A percentile compares a stretch with the other conserved stretches of the same genome.
phyloP scores from a whole-genome alignment of 2,888 invertebrate species.

The Ophion ellenae region DNA sequence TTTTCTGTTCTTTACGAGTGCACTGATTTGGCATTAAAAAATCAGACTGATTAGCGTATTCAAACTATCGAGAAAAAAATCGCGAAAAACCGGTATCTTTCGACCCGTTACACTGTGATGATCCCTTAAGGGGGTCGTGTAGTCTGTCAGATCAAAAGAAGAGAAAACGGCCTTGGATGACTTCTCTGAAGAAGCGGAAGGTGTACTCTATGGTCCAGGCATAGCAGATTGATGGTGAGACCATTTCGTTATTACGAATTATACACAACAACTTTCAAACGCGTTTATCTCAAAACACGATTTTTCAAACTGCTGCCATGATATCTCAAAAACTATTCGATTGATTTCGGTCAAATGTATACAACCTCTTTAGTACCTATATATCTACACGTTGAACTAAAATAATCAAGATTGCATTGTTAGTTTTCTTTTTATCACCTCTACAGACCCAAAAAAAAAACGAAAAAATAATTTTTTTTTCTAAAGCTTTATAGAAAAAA shows the following conservation, averaged over 20 bases:
- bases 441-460: slow-evolving; percentile 12
- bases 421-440: slow-evolving; percentile 34
- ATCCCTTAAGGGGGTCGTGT: no score
- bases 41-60: no score
- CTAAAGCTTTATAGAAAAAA: no score
- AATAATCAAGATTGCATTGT: slow-evolving; percentile 17
- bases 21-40: no score
- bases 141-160: not conserved
- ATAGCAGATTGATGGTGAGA: slow-evolving; percentile 31
- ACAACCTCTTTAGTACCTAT: slow-evolving; percentile 34
- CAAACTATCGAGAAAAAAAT: no score
- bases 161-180: slow-evolving; percentile 28
- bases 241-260: no score
- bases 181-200: slow-evolving; percentile 34
- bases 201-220: slow-evolving; percentile 19
- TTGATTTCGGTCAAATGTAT: slow-evolving; percentile 36
- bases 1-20: no score
- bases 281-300: no score
- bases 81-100: not conserved
- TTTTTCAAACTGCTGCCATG: no score
- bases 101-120: no score
- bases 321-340: slow-evolving; percentile 9
- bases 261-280: no score
- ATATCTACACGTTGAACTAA: slow-evolving; percentile 19
- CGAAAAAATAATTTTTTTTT: slow-evolving; percentile 27